phyloP scores from a whole-genome alignment of 2,888 invertebrate genomes.

The Acleris emargana region DNA sequence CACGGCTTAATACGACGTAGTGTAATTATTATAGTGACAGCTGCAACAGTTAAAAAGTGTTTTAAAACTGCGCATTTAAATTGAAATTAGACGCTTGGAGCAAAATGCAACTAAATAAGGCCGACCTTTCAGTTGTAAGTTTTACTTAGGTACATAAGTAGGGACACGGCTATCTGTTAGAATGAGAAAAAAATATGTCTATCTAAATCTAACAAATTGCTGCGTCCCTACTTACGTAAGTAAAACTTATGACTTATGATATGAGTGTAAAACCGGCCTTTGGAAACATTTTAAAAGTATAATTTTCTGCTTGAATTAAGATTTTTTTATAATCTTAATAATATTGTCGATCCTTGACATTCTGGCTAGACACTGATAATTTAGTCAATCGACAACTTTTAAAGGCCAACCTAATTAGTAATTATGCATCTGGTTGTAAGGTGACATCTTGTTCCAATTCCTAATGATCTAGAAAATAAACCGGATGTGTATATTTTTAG shows the following conservation, averaged over 20 bases:
- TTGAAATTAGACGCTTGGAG: constrained; percentile 18
- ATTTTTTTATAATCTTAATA: neutral
- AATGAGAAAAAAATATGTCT: too few species aligned
- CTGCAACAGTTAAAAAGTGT: constrained; percentile 24
- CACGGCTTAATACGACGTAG: constrained; percentile 12
- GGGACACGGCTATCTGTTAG: too few species aligned
- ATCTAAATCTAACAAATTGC: too few species aligned
- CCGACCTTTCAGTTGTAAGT: too few species aligned
- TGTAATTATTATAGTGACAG: constrained; percentile 33
- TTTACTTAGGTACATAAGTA: too few species aligned
- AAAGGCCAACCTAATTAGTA: neutral
- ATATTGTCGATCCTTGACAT: constrained; percentile 1
- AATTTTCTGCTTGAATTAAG: neutral
- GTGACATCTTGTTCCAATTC: constrained; percentile 2
- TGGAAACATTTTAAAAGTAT: constrained; percentile 7
- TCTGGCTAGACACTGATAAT: neutral
- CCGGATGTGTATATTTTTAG: neutral
- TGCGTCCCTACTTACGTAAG: too few species aligned
- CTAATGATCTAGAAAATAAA: neutral
- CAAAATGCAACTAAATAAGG: neutral
- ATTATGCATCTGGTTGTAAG: neutral
- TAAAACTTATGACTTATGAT: too few species aligned
- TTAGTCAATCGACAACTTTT: neutral
- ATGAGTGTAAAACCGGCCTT: too few species aligned
- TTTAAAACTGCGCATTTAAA: constrained; percentile 27